Conservation (phyloP, 2,888 invertebrate species). For the Tortrix viridana region DNA sequence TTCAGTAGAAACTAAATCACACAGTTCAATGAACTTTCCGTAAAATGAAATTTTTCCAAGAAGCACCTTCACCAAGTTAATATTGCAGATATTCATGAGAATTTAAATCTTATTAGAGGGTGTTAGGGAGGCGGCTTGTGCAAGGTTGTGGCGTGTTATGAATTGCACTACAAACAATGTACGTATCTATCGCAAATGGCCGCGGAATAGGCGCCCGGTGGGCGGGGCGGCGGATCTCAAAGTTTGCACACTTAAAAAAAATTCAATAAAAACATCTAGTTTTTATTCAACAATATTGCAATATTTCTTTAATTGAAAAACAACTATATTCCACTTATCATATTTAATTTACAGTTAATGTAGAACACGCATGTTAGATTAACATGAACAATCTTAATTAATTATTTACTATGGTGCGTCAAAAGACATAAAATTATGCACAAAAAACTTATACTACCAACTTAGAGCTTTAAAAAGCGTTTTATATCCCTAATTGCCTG, state of each 20-base stretch:
- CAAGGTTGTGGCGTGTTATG: slow-evolving; percentile 50
- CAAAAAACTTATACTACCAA: too few species aligned
- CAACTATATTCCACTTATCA: too few species aligned
- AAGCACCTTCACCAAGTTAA: slow-evolving; percentile 5
- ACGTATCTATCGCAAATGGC: slow-evolving; percentile 65
- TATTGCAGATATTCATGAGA: not conserved
- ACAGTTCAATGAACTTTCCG: slow-evolving; percentile 27
- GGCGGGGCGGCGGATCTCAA: slow-evolving; percentile 55
- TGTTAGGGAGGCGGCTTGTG: not conserved
- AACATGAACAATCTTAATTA: too few species aligned
- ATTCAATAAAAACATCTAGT: too few species aligned
- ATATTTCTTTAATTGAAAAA: too few species aligned
- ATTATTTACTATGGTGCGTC: too few species aligned
- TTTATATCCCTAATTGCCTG: not conserved
- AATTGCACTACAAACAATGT: slow-evolving; percentile 81
- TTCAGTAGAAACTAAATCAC: slow-evolving; percentile 16
- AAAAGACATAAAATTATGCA: too few species aligned
- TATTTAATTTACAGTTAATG: too few species aligned
- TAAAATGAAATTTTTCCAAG: slow-evolving; percentile 31
- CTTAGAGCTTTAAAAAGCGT: too few species aligned
- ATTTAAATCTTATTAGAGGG: slow-evolving; percentile 7
- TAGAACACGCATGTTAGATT: too few species aligned
- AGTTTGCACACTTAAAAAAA: slow-evolving; percentile 43
- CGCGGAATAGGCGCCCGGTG: slow-evolving; percentile 58
- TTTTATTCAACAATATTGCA: too few species aligned